A percentile compares a stretch with the other conserved stretches of the same genome.
phyloP scores from a whole-genome alignment of 2,888 invertebrate genomes.

The Exephanes ischioxanthus region DNA sequence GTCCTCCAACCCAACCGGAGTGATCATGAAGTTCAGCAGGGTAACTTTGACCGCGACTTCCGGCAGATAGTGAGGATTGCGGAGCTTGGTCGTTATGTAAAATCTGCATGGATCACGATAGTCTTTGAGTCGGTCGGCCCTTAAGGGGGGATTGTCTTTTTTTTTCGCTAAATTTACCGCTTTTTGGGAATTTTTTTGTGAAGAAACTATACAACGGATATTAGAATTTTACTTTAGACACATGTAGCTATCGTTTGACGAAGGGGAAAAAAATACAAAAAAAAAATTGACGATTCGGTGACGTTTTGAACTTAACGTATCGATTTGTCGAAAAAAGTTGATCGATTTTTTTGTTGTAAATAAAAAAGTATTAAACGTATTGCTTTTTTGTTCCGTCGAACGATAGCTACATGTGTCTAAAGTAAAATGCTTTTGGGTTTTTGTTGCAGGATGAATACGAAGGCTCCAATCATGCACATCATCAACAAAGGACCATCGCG shows the following conservation, averaged over 20 bases:
- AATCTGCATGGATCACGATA: slow-evolving; percentile 86
- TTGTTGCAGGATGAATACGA: too few relatives aligned
- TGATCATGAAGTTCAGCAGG: slow-evolving; percentile 97
- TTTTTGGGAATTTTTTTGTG: too few relatives aligned
- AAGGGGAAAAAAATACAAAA: slow-evolving; percentile 2
- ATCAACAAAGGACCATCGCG: too few relatives aligned
- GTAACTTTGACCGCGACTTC: slow-evolving; percentile 97
- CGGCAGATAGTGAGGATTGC: slow-evolving; percentile 97
- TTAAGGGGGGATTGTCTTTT: too few relatives aligned
- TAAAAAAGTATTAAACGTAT: slow-evolving; percentile 32
- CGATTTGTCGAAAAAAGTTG: slow-evolving; percentile 33
- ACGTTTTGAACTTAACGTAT: slow-evolving; percentile 34
- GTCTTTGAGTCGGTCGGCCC: too few relatives aligned
- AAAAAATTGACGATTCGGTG: slow-evolving; percentile 30
- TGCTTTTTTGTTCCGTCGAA: slow-evolving; percentile 39
- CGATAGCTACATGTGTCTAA: background rate
- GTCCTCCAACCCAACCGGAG: slow-evolving; percentile 94
- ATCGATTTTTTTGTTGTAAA: slow-evolving; percentile 41
- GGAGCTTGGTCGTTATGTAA: slow-evolving; percentile 96
- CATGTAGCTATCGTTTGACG: too few relatives aligned
- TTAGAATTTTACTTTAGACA: too few relatives aligned
- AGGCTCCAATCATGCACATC: too few relatives aligned
- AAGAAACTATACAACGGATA: too few relatives aligned
- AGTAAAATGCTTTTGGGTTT: too few relatives aligned
- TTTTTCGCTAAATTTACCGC: too few relatives aligned